Conservation (phyloP, 2,113 vertebrate species). For the Athene noctua region DNA sequence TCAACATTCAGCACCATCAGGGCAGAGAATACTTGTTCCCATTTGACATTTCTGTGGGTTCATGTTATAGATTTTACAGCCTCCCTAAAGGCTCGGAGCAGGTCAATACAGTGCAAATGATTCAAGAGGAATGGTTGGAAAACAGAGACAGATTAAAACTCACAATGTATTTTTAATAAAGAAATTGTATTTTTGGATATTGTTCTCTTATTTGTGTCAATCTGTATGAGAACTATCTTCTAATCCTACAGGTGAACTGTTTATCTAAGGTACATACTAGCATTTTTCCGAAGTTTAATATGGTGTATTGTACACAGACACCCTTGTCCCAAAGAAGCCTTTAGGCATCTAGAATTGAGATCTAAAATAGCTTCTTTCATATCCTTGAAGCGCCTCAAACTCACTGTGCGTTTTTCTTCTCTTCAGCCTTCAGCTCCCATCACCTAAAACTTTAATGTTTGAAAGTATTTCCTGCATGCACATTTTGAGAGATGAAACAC, state of each 20-base stretch:
- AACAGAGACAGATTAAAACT: not conserved
- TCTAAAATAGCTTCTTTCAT: not conserved
- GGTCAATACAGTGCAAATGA: not conserved
- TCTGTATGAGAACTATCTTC: not conserved
- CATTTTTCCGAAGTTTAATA: not conserved
- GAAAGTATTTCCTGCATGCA: not conserved
- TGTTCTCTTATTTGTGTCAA: not conserved
- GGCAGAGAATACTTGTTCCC: constrained; percentile 9
- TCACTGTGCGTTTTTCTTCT: not conserved
- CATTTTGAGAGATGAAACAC: not conserved
- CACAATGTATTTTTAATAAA: not conserved
- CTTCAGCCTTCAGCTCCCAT: not conserved
- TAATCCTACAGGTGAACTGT: not conserved
- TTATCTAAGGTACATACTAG: not conserved
- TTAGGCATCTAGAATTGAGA: not conserved
- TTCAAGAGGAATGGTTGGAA: not conserved
- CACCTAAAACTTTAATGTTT: not conserved
- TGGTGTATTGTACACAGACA: accelerated
- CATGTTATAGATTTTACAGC: not conserved
- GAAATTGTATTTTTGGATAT: not conserved
- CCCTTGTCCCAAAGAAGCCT: not conserved
- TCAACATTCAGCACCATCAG: not conserved
- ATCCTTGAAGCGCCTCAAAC: not conserved
- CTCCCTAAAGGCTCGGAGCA: not conserved
- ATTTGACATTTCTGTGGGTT: not conserved